Conservation (phyloP, 2,888 invertebrate species). For the Empis livida region DNA sequence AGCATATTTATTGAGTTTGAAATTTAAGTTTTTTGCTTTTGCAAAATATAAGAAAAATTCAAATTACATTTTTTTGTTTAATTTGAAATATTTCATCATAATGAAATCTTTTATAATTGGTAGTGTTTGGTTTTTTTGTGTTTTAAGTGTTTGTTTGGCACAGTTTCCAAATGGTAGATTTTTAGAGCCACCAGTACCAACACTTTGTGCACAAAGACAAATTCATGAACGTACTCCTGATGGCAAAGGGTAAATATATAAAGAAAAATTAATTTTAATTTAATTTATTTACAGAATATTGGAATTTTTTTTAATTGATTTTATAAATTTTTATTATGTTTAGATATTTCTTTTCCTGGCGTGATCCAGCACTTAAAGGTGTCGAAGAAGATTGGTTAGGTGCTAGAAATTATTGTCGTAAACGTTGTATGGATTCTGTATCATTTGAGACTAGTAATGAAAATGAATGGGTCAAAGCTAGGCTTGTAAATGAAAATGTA, state of each 20-base stretch:
- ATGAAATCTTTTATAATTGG: conserved; percentile 36
- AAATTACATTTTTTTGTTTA: too few species aligned
- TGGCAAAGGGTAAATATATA: conserved; percentile 45
- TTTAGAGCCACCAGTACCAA: conserved; percentile 64
- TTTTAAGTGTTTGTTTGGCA: conserved; percentile 35
- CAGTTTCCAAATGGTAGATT: conserved; percentile 67
- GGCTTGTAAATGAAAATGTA: conserved; percentile 65
- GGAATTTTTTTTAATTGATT: background rate
- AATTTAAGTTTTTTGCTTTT: too few species aligned
- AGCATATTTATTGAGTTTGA: too few species aligned
- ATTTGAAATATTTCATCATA: conserved; percentile 7
- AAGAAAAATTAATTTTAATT: too few species aligned
- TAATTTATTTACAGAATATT: too few species aligned
- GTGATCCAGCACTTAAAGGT: conserved; percentile 57
- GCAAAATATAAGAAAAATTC: too few species aligned
- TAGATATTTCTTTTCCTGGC: conserved; percentile 82
- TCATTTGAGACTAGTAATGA: conserved; percentile 75
- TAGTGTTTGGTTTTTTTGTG: conserved; percentile 33
- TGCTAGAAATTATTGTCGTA: conserved; percentile 73
- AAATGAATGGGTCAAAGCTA: conserved; percentile 75
- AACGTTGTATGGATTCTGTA: conserved; percentile 82
- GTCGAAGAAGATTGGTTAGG: conserved; percentile 75
- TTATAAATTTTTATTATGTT: too few species aligned
- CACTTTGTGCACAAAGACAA: conserved; percentile 57
- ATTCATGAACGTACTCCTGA: conserved; percentile 59